Conservation (phyloP, 1,140 invertebrate genomes). For the Sminthurides bifidus region DNA sequence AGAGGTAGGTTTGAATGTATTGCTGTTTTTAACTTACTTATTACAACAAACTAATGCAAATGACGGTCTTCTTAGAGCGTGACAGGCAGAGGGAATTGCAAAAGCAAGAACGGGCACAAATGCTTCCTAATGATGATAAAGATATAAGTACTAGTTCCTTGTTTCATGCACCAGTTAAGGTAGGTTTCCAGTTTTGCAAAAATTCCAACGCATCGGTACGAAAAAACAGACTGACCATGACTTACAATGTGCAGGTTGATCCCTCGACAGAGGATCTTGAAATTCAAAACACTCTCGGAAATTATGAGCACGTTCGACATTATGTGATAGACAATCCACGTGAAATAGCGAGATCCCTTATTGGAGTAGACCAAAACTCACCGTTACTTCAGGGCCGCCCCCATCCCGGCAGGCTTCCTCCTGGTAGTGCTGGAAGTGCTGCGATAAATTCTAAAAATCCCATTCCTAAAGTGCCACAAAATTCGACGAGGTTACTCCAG, state of each 20-base stretch:
- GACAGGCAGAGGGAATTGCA: slow-evolving; percentile 59
- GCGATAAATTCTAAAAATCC: not conserved
- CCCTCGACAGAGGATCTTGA: slow-evolving; percentile 55
- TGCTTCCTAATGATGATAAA: slow-evolving; percentile 51
- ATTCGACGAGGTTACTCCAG: slow-evolving; percentile 10
- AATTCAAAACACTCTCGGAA: slow-evolving; percentile 59
- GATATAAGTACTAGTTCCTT: slow-evolving; percentile 33
- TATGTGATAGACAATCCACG: slow-evolving; percentile 49
- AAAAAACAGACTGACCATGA: not conserved
- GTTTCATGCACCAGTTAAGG: slow-evolving; percentile 48
- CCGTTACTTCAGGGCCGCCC: slow-evolving; percentile 41
- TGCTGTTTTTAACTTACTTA: not conserved
- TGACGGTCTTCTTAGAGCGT: slow-evolving; percentile 26
- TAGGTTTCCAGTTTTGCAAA: slow-evolving; percentile 34
- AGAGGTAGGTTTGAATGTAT: slow-evolving; percentile 17
- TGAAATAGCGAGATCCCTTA: slow-evolving; percentile 40
- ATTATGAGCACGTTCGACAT: slow-evolving; percentile 53
- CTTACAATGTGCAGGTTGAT: slow-evolving; percentile 45
- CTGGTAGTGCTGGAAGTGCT: slow-evolving; percentile 4
- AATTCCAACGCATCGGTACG: not conserved
- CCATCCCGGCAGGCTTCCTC: slow-evolving; percentile 38
- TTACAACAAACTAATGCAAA: not conserved
- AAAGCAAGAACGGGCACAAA: slow-evolving; percentile 55
- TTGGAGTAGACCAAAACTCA: slow-evolving; percentile 55
- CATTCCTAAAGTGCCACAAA: slow-evolving; percentile 3